Percentiles rank a stretch among this genome's conserved stretches.
These are phyloP conservation scores for Pegea sp. DNA, from an alignment of 23 tunicate genomes.

Conservation along the genomic window DNA sequence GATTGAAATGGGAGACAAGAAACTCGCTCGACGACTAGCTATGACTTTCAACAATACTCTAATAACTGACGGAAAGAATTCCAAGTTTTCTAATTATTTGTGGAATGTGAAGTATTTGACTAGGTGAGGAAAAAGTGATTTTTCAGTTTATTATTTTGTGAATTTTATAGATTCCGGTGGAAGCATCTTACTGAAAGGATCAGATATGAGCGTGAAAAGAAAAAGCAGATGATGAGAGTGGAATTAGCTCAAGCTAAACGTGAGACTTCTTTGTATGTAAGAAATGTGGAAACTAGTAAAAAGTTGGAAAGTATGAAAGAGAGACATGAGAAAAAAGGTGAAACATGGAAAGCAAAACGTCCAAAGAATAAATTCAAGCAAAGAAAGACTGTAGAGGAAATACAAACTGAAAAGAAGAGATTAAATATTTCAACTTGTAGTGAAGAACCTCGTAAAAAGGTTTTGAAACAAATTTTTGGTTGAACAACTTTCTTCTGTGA, in stretches of 20 bases:
- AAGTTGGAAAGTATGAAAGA: slow-evolving; percentile 31
- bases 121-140: slow-evolving; percentile 46
- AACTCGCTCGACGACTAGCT: slow-evolving; percentile 47
- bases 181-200: slow-evolving; percentile 42
- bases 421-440: too few species aligned
- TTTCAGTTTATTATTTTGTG: too few species aligned
- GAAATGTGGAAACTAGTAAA: slow-evolving; percentile 42
- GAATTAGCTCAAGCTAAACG: slow-evolving; percentile 44
- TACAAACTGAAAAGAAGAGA: too few species aligned
- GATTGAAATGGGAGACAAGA: slow-evolving; percentile 82
- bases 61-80: slow-evolving; percentile 56
- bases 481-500: too few species aligned
- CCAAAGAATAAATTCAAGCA: slow-evolving; percentile 21
- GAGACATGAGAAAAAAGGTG: slow-evolving; percentile 41
- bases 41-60: slow-evolving; percentile 54
- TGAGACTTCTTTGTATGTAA: slow-evolving; percentile 47
- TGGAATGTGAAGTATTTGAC: slow-evolving; percentile 79
- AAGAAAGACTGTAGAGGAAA: slow-evolving; percentile 76
- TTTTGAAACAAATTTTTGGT: too few species aligned
- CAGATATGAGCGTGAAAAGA: slow-evolving; percentile 24
- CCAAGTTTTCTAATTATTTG: slow-evolving; percentile 29
- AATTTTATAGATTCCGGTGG: slow-evolving; percentile 56
- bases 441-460: too few species aligned
- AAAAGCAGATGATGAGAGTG: slow-evolving; percentile 31
- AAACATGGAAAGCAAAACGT: slow-evolving; percentile 14